These are phyloP conservation scores for Antheraea yamamai DNA, from an alignment of 2,888 invertebrate species.

Conservation along the genomic window DNA sequence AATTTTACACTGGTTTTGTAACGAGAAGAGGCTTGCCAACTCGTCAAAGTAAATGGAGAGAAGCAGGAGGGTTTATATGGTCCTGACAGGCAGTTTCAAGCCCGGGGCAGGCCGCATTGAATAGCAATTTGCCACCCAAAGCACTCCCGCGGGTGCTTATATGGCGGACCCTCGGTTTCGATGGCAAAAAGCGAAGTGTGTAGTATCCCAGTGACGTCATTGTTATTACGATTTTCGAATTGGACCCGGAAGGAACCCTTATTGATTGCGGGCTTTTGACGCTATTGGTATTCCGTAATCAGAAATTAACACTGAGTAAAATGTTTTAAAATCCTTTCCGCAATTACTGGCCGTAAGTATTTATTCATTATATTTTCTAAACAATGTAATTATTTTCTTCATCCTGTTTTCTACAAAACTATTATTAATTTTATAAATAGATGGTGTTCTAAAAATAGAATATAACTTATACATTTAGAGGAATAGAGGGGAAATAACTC, in stretches of 20 bases:
- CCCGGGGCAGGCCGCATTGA: constrained; percentile 49
- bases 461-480: not conserved
- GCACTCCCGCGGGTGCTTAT: constrained; percentile 49
- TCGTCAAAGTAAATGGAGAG: constrained; percentile 34
- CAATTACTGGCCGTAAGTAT: not conserved
- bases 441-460: not conserved
- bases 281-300: not conserved
- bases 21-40: constrained; percentile 26
- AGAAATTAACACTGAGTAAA: constrained; percentile 1
- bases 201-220: constrained; percentile 38
- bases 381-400: not conserved
- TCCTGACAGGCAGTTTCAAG: constrained; percentile 47
- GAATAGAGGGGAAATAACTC: not conserved
- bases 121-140: constrained; percentile 61
- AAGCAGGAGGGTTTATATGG: constrained; percentile 35
- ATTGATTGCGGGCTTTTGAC: constrained; percentile 22
- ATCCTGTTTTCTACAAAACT: not conserved
- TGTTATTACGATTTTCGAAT: constrained; percentile 42
- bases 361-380: not conserved
- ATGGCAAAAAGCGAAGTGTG: constrained; percentile 39
- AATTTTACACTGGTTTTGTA: constrained; percentile 8
- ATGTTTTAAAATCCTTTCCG: not conserved
- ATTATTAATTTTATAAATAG: not conserved
- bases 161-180: constrained; percentile 39
- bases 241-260: constrained; percentile 34